Evolutionary conservation across 1,140 invertebrate species (phyloP).

Genomic region (Coelopa frigida): DNA sequence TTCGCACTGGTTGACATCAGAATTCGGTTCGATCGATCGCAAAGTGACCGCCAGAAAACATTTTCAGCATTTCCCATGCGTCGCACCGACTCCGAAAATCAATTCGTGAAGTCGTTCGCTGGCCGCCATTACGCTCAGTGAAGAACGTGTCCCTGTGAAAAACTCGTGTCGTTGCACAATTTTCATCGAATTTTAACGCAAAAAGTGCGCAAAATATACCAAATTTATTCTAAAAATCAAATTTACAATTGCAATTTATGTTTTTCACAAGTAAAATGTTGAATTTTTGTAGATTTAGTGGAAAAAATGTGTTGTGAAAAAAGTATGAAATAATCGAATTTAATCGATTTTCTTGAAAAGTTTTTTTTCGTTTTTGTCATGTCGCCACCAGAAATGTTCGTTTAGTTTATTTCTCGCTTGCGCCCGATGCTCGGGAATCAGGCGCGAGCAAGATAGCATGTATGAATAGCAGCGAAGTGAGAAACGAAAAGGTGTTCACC

Average conservation of each 20-base stretch:
- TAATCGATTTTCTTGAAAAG: constrained; percentile 41
- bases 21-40: constrained; percentile 1
- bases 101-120: constrained; percentile 6
- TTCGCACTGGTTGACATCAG: constrained; percentile 1
- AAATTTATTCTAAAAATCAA: constrained; percentile 20
- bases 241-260: constrained; percentile 6
- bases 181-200: constrained; percentile 24
- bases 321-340: constrained; percentile 17
- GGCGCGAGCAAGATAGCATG: not conserved
- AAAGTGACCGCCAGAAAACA: constrained; percentile 6
- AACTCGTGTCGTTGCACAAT: constrained; percentile 30
- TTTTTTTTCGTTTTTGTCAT: constrained; percentile 17
- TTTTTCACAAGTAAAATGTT: constrained; percentile 12
- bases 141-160: constrained; percentile 43
- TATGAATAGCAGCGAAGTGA: too few relatives aligned
- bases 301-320: constrained; percentile 40
- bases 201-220: constrained; percentile 28
- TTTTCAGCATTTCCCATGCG: constrained; percentile 7
- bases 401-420: not conserved
- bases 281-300: constrained; percentile 13
- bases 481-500: too few relatives aligned
- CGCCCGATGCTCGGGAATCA: constrained; percentile 1
- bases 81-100: constrained; percentile 12
- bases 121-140: constrained; percentile 39
- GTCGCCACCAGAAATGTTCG: too few relatives aligned